Evolutionary conservation across 2,113 vertebrate species (phyloP), one percentile per base, ranked within the genome.

Genomic region (Apeltes quadracus): DNA sequence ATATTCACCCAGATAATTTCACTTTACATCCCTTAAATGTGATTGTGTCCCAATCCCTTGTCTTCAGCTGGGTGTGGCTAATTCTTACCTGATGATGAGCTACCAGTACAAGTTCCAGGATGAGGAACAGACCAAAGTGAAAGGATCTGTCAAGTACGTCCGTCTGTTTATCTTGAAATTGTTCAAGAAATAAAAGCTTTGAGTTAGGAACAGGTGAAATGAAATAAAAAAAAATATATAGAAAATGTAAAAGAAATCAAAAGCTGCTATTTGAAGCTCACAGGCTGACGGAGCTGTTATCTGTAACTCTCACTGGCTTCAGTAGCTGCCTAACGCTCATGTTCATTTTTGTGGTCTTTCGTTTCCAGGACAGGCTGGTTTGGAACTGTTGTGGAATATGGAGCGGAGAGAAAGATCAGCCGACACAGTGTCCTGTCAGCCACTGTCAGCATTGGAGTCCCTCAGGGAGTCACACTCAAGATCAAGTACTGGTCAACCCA

Each of bases 101-200:
- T 98, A 97, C 63, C 97, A 98, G 90, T 97, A 97, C 92, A 99
- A 99, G 90, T 98, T 98, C 89, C 96, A 99, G 90, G 97, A 99
- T 48, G 97, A 99, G 3, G 96, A 99, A 81, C 95, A 98, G 91
- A 99, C 97, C 1, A 94, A 96, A 57, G 91, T 99, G 76, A 99
- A 98, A 90, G 97, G 97, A 15, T 98, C 96, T 23, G 81, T 99
- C 39, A 99, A 98, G 97, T 99, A 94, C 84, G 91, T 83, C 8
- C 65, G 5, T 75, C 23, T 50, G 8, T 16, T 39, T 22, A 59
- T 63, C 15, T 0, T 39, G 9, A n/a, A n/a, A n/a, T n/a, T 27
- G 38, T 61, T n/a, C 15, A 27, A n/a, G 3, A 38, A 50, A 51
- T 7, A 11, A 20, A 51, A 36, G 32, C 16, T 67, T 67, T 43